Conservation (phyloP, 2,888 invertebrate genomes). For the Amphipyra berbera region DNA sequence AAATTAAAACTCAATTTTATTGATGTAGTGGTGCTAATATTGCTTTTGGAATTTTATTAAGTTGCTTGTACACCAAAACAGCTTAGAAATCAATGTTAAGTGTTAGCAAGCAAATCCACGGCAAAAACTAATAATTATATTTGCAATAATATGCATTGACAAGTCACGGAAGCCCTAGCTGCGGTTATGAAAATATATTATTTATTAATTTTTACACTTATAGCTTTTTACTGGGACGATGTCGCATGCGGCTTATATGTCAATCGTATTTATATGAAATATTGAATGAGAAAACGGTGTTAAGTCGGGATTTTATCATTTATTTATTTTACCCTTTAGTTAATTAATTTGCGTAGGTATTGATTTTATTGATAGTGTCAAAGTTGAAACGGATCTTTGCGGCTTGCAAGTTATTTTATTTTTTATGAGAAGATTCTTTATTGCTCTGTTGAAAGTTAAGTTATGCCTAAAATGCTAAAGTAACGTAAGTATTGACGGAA, state of each 20-base stretch:
- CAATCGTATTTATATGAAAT: slow-evolving; percentile 35
- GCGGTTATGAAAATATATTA: slow-evolving; percentile 27
- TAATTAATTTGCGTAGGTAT: slow-evolving; percentile 41
- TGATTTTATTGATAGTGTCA: slow-evolving; percentile 29
- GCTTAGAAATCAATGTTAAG: too few relatives aligned
- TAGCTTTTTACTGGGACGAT: neutral
- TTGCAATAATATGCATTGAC: slow-evolving; percentile 12
- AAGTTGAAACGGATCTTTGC: slow-evolving; percentile 13
- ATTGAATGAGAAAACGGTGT: slow-evolving; percentile 31
- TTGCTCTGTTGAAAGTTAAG: too few relatives aligned
- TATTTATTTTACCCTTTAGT: slow-evolving; percentile 17
- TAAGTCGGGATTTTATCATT: slow-evolving; percentile 31
- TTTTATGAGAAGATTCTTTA: neutral
- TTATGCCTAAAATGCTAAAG: too few relatives aligned
- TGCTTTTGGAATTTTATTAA: too few relatives aligned
- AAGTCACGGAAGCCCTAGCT: slow-evolving; percentile 38
- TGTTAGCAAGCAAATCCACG: slow-evolving; percentile 7
- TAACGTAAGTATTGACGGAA: too few relatives aligned
- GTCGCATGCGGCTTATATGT: slow-evolving; percentile 25
- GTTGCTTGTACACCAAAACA: too few relatives aligned
- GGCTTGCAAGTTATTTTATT: neutral
- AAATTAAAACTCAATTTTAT: too few relatives aligned
- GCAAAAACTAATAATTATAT: neutral
- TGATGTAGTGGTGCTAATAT: too few relatives aligned
- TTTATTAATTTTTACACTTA: slow-evolving; percentile 36